Base-by-base conservation (phyloP, 1,140 invertebrate species). In the Nephila pilipes region DNA sequence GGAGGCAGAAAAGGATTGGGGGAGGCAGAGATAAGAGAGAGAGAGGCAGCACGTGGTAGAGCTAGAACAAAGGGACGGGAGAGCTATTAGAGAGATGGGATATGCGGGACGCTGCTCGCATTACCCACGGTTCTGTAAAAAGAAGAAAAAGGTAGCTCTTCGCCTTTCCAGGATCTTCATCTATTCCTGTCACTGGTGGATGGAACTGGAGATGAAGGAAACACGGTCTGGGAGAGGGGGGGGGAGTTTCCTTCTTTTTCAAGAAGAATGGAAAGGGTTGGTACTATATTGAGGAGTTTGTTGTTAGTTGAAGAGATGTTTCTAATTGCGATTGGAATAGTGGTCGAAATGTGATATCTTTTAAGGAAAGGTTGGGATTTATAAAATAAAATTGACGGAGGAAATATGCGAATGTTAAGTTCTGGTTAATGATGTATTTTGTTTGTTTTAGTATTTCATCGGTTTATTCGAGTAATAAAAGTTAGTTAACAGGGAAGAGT, bases 51-150 rank as follows among this genome's bases (percentile, higher is more conserved):
- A 75, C 69, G 69, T 75, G 69, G 69, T 75, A 36, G 69, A 46
- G 16, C 12, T 75, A 75, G 69, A 75, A 75, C 69, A 75, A 75
- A 75, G 69, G 69, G 69, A 75, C 14, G 69, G 65, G 16, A 75
- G 69, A 75, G 69, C 69, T 75, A 75, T 75, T 75, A 75, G 69
- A 75, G 69, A 75, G 69, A 75, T 75, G 69, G 69, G 69, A 75
- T 75, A 75, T 75, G 69, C 69, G 69, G 69, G 69, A 75, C 25
- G 69, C 29, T 36, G 69, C 69, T 36, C 69, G 69, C 69, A 75
- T 75, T 75, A 75, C 69, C 69, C 32, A 20, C 58, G 29, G 12
- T 75, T 32, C 29, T 75, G 58, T 20, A 16, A 36, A 36, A 65
- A 32, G 69, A 36, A 36, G 29, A 36, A 75, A 20, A 22, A 22